Evolutionary conservation across 2,797 vertebrate genomes (phyloP), one percentile per base, ranked within the genome.

Genomic region (Zenarchopterus dispar): DNA sequence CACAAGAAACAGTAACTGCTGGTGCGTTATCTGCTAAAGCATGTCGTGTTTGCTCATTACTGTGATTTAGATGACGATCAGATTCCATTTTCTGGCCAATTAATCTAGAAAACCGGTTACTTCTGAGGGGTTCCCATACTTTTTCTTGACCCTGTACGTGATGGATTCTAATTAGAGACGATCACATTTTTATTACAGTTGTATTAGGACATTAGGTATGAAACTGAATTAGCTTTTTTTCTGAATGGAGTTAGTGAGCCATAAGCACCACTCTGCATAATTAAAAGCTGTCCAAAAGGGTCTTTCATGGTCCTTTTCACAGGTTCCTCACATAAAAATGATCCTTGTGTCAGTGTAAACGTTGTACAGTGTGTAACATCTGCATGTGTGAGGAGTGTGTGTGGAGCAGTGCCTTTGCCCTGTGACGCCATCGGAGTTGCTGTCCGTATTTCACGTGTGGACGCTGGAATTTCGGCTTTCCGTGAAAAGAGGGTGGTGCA

Each of bases 391-490:
- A 53, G 5, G 24, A 66, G 54, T 11, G 17, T 62, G 62, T 56
- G 42, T 59, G 63, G 56, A 79, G 77, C 46, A 63, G 60, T 55
- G 45, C 42, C 10, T 48, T n/a, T 64, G 52, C 42, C 44, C 63
- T 75, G 61, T 74, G 77, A 82, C 70, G 68, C 75, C 66, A 77
- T 88, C 83, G 41, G 66, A 88, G 85, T 64, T 75, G 51, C 70
- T 77, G 69, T 88, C 84, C 81, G 86, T 88, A 89, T 89, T 89
- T 92, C 84, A 83, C 86, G 84, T 61, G 48, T 60, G 52, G 49
- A 3, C 60, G 85, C 80, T 81, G 86, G 87, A 72, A 90, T 90
- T 87, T 88, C 83, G 73, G 33, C 70, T 68, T 76, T 82, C 70
- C 74, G 77, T 74, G 70, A 84, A 74, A 71, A 63, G 67, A 55